Percentiles rank a stretch among this genome's conserved stretches.
Evolutionary conservation across 2,888 invertebrate genomes (phyloP).

Genomic region (Xestia c-nigrum): DNA sequence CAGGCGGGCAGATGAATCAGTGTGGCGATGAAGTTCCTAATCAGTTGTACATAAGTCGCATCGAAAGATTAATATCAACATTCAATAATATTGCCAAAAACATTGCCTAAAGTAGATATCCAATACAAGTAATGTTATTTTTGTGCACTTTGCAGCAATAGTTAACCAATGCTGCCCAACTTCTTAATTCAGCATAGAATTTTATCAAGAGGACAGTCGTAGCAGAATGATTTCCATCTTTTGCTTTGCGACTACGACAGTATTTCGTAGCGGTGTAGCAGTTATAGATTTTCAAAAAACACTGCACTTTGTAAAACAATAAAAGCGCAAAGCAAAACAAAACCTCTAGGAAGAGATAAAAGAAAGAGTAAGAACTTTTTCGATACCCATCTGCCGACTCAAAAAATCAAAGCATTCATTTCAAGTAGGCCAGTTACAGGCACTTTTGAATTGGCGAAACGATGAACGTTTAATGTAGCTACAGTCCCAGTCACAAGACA

Average conservation of each 20-base stretch:
- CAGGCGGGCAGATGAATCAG: not conserved
- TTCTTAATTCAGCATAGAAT: not conserved
- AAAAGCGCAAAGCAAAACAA: not conserved
- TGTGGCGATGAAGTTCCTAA: constrained; percentile 8
- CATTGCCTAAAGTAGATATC: not conserved
- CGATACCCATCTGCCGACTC: not conserved
- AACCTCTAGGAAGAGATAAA: not conserved
- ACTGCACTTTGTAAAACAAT: not conserved
- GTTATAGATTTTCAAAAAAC: not conserved
- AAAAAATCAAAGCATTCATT: too few species aligned
- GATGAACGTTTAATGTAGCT: too few species aligned
- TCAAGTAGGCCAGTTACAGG: too few species aligned
- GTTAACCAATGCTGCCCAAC: not conserved
- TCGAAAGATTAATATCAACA: not conserved
- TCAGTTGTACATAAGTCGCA: not conserved
- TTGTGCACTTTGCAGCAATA: not conserved
- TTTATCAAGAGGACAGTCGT: not conserved
- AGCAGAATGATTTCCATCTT: not conserved
- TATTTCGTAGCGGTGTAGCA: not conserved
- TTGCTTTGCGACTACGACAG: too few species aligned
- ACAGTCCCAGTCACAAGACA: too few species aligned
- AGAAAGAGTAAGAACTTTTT: not conserved
- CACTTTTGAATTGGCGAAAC: too few species aligned
- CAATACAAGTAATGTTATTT: not conserved
- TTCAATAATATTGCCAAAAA: not conserved